phyloP scores from a whole-genome alignment of 2,888 invertebrate species.

The Sepioteuthis lessoniana region DNA sequence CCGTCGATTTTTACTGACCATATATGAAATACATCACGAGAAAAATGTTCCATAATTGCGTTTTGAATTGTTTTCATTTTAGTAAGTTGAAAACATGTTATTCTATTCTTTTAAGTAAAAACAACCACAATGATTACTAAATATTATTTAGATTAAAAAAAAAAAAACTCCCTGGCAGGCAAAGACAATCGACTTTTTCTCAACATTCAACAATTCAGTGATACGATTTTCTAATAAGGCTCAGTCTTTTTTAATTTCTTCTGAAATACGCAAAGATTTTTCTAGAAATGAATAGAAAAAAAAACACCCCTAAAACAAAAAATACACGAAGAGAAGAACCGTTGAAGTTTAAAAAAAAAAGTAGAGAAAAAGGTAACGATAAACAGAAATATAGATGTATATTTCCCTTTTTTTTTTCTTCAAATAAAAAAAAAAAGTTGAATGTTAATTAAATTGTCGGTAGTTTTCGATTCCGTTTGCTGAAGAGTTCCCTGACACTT shows the following conservation, averaged over 20 bases:
- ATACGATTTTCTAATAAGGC: neutral
- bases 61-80: neutral
- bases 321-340: neutral
- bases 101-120: neutral
- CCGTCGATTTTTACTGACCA: no score
- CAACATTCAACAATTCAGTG: neutral
- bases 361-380: neutral
- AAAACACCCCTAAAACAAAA: neutral
- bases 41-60: neutral
- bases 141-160: neutral
- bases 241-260: neutral
- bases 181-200: neutral
- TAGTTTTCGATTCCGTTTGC: neutral
- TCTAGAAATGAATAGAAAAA: neutral
- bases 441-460: neutral
- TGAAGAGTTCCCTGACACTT: neutral
- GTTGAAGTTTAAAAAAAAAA: neutral
- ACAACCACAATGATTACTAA: neutral
- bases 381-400: neutral
- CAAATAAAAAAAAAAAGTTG: neutral
- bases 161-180: neutral
- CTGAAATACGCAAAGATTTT: neutral
- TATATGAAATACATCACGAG: no score
- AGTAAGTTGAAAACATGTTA: no score
- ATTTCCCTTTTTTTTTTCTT: neutral